These are phyloP conservation scores for Ylistrum balloti DNA, from an alignment of 1,140 invertebrate species.

Conservation along the genomic window DNA sequence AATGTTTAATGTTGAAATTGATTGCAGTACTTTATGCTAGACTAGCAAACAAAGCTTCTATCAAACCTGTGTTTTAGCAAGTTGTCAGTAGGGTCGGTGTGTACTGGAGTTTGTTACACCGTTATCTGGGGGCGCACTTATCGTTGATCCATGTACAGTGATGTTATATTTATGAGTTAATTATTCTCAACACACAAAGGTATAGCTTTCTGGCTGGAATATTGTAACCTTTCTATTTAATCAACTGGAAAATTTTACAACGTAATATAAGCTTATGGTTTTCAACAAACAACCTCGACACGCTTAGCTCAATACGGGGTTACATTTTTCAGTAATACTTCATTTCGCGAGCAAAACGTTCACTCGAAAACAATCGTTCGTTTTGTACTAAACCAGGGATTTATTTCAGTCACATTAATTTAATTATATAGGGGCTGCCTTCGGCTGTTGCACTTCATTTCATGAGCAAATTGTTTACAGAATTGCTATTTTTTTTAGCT, in stretches of 20 bases:
- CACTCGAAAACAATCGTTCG: background rate
- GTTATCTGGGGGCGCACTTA: background rate
- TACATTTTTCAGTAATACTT: background rate
- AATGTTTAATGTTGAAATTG: too few relatives aligned
- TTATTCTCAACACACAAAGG: background rate
- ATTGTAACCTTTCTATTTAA: conserved; percentile 35
- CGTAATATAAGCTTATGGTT: background rate
- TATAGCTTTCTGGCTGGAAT: background rate
- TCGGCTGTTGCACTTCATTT: background rate
- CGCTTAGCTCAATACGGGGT: background rate
- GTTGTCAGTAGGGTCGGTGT: background rate
- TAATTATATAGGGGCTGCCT: background rate
- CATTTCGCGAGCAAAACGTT: conserved; percentile 4
- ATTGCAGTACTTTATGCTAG: too few relatives aligned
- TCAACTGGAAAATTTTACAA: background rate
- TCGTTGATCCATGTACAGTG: background rate
- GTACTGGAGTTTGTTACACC: background rate
- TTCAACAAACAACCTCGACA: background rate
- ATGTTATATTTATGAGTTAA: conserved; percentile 29
- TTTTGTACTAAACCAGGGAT: conserved; percentile 6
- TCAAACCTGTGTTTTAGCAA: too few relatives aligned
- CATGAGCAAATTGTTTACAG: background rate
- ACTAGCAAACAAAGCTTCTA: background rate
- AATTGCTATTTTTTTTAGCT: background rate
- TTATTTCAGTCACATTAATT: conserved; percentile 23